Evolutionary conservation across 2,797 vertebrate genomes (phyloP), one percentile per base, ranked within the genome.

Genomic region (Micropoecilia bifurca): DNA sequence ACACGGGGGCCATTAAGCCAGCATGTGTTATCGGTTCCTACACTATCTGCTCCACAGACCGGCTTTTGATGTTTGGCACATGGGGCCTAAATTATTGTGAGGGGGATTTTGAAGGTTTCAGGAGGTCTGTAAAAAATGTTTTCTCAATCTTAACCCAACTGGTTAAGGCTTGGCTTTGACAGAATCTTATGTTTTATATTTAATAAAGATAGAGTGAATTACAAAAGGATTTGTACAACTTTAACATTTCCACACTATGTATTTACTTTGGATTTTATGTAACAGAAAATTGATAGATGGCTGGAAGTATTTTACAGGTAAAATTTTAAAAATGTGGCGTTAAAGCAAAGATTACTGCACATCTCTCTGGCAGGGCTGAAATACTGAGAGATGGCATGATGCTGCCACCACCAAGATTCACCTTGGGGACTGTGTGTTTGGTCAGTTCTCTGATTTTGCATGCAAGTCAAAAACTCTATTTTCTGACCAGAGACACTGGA

Each of bases 11-110:
- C 87, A 63, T 76, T 5, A 14, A 69, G 79, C 73, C 3, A 77
- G 48, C 85, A 82, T 77, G 72, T 79, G 82, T 71, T 80, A 79
- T 69, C 86, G 84, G 75, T 41, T 75, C 39, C 28, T 81, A 53
- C 57, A 74, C 73, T 76, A 76, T 81, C 74, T 80, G 78, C 50
- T 36, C 30, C 61, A 80, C 71, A 74, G 48, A 79, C 68, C 73
- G 68, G 13, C 69, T 3, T 69, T 45, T 71, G 48, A 79, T 76
- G 78, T 79, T 25, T 22, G 57, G 30, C 50, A 75, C 76, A 78
- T 8, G n/a, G 43, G 68, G 43, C 41, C 22, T 55, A 59, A 59
- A 75, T 41, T 57, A 75, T 59, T 45, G 25, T 30, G 53, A 75
- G 73, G 53, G 36, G 9, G 22, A 55, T 57, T 57, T 41, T 57